These are phyloP conservation scores for Decapterus maruadsi DNA, from an alignment of 2,797 vertebrate genomes.

Conservation along the genomic window DNA sequence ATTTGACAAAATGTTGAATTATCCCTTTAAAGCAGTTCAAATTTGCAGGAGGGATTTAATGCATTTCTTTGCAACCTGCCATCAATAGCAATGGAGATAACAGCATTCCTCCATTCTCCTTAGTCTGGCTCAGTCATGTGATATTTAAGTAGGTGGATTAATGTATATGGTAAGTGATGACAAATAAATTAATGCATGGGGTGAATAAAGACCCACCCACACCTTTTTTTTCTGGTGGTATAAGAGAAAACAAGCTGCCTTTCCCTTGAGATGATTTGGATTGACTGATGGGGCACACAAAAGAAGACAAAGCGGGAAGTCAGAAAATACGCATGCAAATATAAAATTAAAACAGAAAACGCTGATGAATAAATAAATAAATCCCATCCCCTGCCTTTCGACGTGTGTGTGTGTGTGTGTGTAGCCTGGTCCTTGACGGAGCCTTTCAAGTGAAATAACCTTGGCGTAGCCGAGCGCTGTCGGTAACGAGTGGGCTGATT, in stretches of 20 bases:
- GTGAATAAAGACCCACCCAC: conserved; percentile 9
- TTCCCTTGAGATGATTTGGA: conserved; percentile 12
- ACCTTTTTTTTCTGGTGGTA: neutral
- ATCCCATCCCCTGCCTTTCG: conserved; percentile 5
- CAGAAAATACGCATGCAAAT: conserved; percentile 6
- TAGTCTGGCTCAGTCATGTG: conserved; percentile 20
- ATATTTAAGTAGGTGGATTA: conserved; percentile 12
- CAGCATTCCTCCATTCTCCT: neutral
- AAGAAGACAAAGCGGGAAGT: conserved; percentile 11
- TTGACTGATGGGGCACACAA: conserved; percentile 1
- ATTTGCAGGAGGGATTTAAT: neutral
- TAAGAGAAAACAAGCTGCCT: conserved; percentile 16
- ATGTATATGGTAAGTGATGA: neutral
- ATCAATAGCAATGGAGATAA: neutral
- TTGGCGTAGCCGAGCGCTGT: conserved; percentile 43
- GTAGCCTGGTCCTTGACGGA: conserved; percentile 54
- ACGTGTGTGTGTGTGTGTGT: neutral
- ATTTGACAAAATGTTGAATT: too few species aligned
- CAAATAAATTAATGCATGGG: neutral
- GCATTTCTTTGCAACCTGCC: neutral
- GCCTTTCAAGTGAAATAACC: conserved; percentile 60
- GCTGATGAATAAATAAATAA: conserved; percentile 47
- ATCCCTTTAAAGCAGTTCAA: neutral
- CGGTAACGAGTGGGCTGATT: conserved; percentile 51
- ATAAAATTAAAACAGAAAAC: conserved; percentile 5